Percentiles rank a stretch among this genome's conserved stretches.
These are phyloP conservation scores for Myzus persicae DNA, from an alignment of 1,140 invertebrate genomes.

Conservation along the genomic window DNA sequence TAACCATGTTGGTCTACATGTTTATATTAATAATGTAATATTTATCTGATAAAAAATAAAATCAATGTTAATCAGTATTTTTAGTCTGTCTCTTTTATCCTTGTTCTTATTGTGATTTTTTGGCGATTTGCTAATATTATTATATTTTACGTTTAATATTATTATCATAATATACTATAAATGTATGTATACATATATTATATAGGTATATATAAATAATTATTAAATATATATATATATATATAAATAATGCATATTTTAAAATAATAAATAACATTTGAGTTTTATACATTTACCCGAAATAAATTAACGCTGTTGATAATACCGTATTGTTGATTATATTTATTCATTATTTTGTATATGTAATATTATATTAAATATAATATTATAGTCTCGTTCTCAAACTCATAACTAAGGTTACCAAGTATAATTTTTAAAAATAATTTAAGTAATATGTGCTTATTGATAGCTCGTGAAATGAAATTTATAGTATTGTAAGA, in stretches of 20 bases:
- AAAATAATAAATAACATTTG: conserved; percentile 29
- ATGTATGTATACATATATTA: background rate
- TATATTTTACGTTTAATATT: conserved; percentile 32
- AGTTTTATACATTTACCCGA: conserved; percentile 41
- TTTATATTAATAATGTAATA: conserved; percentile 40
- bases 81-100: background rate
- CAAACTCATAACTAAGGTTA: background rate
- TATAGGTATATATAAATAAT: conserved; percentile 3
- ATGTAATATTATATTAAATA: background rate
- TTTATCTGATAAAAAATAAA: conserved; percentile 23
- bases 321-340: background rate
- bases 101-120: conserved; percentile 43
- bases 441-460: background rate
- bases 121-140: conserved; percentile 19
- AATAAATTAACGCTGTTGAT: conserved; percentile 42
- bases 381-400: background rate
- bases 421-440: background rate
- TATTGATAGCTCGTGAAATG: background rate
- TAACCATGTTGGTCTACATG: background rate
- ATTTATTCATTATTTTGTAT: background rate
- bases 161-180: background rate
- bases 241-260: conserved; percentile 23
- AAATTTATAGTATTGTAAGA: background rate
- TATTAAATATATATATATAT: conserved; percentile 19
- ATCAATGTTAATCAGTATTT: conserved; percentile 21